These are phyloP conservation scores for Plebejus argus DNA, from an alignment of 2,888 invertebrate species.

Conservation along the genomic window DNA sequence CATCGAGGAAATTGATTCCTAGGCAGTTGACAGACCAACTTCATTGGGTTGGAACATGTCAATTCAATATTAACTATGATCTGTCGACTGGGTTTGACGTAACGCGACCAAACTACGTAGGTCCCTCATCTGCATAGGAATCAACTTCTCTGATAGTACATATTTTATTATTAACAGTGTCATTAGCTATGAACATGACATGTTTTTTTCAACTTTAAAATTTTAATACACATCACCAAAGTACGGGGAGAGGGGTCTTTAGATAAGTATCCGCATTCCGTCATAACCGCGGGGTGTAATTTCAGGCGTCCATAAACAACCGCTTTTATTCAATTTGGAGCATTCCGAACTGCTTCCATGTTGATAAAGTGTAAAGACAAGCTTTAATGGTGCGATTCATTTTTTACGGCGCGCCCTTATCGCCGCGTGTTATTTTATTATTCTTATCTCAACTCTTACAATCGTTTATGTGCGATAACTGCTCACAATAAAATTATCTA, in stretches of 20 bases:
- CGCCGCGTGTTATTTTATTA: conserved; percentile 48
- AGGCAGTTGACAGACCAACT: too few species aligned
- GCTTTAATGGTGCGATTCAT: conserved; percentile 50
- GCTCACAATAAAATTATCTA: conserved; percentile 36
- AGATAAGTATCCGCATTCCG: neutral
- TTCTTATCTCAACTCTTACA: conserved; percentile 42
- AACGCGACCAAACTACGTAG: too few species aligned
- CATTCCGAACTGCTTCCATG: conserved; percentile 42
- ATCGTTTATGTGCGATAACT: conserved; percentile 38
- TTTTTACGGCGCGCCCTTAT: conserved; percentile 50
- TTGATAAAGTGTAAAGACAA: conserved; percentile 46
- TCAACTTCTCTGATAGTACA: too few species aligned
- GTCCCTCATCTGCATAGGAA: too few species aligned
- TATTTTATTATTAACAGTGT: too few species aligned
- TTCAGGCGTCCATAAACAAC: conserved; percentile 38
- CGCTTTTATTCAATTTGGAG: conserved; percentile 37
- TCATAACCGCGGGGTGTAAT: neutral
- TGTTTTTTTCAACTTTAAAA: too few species aligned
- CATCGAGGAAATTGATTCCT: too few species aligned
- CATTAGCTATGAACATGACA: too few species aligned
- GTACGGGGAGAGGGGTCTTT: neutral
- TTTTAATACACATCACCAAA: neutral
- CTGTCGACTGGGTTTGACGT: too few species aligned
- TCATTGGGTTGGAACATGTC: too few species aligned
- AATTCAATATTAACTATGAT: too few species aligned